Evolutionary conservation across 2,888 invertebrate species (phyloP).

Genomic region (Scaptodrosophila latifasciaeformis): DNA sequence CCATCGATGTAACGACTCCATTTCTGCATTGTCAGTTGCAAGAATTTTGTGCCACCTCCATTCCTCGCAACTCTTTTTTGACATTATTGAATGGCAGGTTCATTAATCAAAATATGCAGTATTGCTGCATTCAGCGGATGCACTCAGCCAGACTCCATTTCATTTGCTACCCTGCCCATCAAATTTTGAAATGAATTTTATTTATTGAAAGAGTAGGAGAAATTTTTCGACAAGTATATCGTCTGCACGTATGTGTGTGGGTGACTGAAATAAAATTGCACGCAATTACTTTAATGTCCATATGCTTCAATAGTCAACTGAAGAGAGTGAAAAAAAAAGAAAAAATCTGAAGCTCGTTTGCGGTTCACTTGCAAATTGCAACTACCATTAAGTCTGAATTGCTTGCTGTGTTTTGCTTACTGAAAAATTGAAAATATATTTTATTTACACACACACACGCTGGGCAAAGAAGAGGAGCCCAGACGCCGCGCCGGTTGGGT

Average conservation of each 20-base stretch:
- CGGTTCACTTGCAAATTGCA: slow-evolving; percentile 29
- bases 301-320: no score
- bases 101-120: slow-evolving; percentile 54
- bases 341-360: slow-evolving; percentile 39
- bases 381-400: slow-evolving; percentile 33
- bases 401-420: no score
- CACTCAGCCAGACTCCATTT: slow-evolving; percentile 5
- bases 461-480: not conserved
- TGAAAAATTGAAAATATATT: not conserved
- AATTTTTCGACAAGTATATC: not conserved
- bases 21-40: slow-evolving; percentile 26
- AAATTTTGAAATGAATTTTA: no score
- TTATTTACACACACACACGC: not conserved
- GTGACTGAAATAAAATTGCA: slow-evolving; percentile 47
- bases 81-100: slow-evolving; percentile 60
- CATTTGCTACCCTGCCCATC: not conserved
- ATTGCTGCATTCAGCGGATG: slow-evolving; percentile 20
- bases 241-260: not conserved
- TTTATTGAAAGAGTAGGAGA: not conserved
- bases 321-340: not conserved
- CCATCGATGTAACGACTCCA: slow-evolving; percentile 56
- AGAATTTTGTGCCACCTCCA: not conserved
- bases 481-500: not conserved
- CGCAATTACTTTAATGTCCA: slow-evolving; percentile 58
- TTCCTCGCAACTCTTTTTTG: slow-evolving; percentile 25